A percentile compares a stretch with the other conserved stretches of the same genome.
phyloP scores from a whole-genome alignment of 2,113 vertebrate genomes.

The Takifugu flavidus region DNA sequence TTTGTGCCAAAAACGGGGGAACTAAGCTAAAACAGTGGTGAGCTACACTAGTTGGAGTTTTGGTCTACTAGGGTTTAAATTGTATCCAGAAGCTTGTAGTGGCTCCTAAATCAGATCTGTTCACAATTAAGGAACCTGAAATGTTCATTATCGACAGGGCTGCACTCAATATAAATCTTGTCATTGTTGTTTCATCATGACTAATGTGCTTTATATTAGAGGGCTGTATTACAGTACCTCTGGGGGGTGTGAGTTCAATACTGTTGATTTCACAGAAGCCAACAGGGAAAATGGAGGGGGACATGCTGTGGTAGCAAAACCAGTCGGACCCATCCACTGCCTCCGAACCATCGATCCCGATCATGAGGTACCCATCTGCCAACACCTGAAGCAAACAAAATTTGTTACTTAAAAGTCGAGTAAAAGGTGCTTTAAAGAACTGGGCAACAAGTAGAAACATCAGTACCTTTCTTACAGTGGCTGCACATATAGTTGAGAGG shows the following conservation, averaged over 20 bases:
- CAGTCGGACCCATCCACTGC: constrained; percentile 98
- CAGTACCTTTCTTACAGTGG: constrained; percentile 95
- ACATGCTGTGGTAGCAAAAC: constrained; percentile 98
- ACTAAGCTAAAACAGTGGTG: too few species aligned
- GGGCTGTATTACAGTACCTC: constrained; percentile 78
- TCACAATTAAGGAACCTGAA: too few species aligned
- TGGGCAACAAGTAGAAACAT: background rate
- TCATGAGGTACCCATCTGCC: constrained; percentile 98
- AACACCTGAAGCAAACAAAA: constrained; percentile 79
- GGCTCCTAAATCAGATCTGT: too few species aligned
- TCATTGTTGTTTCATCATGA: too few species aligned
- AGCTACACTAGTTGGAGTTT: too few species aligned
- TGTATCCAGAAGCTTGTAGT: too few species aligned
- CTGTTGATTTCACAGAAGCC: constrained; percentile 99
- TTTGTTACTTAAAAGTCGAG: background rate
- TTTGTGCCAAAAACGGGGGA: too few species aligned
- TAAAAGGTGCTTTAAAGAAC: too few species aligned
- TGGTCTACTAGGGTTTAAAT: too few species aligned
- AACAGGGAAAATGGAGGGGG: constrained; percentile 96
- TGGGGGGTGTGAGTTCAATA: constrained; percentile 96
- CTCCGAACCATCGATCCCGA: constrained; percentile 97
- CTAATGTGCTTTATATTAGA: too few species aligned
- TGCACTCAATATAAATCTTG: too few species aligned
- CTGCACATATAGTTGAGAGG: constrained; percentile 98
- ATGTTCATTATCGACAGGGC: too few species aligned